Evolutionary conservation across 2,113 vertebrate genomes (phyloP), one percentile per base, ranked within the genome.

Genomic region (Galemys pyrenaicus): DNA sequence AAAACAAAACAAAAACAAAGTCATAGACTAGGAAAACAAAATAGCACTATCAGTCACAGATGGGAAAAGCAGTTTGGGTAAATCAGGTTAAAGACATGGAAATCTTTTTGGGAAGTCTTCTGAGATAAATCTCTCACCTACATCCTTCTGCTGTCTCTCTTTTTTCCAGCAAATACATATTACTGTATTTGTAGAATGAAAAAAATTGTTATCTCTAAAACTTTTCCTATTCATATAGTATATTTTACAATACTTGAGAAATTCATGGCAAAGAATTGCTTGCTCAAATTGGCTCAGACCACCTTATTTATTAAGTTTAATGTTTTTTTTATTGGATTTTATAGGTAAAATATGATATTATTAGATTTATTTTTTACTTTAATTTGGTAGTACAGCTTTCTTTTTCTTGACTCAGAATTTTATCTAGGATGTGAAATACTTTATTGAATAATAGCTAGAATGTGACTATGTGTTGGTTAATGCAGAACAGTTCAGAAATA

Each of bases 301-400:
- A 68, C n/a, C 67, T 37, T 30, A 20, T 4, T 79, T 4, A 75
- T 35, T 86, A 51, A 32, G 4, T 49, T 70, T 56, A 46, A 30
- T 41, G 17, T 92, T 82, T 89, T 84, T 30, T 46, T 54, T 75
- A 74, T 44, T 83, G 64, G 67, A 75, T 89, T 80, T 74, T 54
- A 51, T 35, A 77, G 60, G 19, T 37, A 32, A n/a, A 86, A 86
- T 64, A 22, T 82, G 8, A 7, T 35, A 28, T 32, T 86, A 24
- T 32, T 89, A 71, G 44, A 44, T 92, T 58, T 89, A 0, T 41
- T 37, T 16, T 9, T 46, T 65, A 26, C 30, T 46, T 49, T 41
- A 28, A 78, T 92, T 6, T 37, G 56, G 80, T 80, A 90, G 75
- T 75, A 56, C 56, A 11, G 32, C 17, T 73, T 87, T 78, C 4